A percentile compares a stretch with the other conserved stretches of the same genome.
Conservation (phyloP, 2,113 vertebrate species). For the Psophia crepitans region DNA sequence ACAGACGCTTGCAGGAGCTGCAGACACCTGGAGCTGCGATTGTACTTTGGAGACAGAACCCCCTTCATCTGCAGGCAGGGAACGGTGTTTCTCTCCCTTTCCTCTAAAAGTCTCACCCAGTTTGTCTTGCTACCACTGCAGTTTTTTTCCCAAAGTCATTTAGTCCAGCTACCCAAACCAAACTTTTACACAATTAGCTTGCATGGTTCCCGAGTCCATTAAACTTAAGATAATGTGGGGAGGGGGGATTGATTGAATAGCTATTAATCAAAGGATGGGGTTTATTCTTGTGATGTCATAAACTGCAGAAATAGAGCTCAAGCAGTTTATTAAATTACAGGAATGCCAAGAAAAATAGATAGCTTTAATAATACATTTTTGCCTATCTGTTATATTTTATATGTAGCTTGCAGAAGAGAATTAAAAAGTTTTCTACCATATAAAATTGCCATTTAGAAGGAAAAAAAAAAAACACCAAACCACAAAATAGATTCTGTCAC, state of each 20-base stretch:
- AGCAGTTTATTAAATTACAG: slow-evolving; percentile 77
- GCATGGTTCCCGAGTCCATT: not conserved
- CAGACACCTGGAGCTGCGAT: fast-evolving
- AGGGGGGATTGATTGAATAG: slow-evolving; percentile 11
- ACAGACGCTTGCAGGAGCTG: not conserved
- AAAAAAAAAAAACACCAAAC: no score
- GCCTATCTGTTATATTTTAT: slow-evolving; percentile 76
- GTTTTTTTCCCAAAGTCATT: not conserved
- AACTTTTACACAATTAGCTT: not conserved
- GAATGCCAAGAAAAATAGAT: slow-evolving; percentile 76
- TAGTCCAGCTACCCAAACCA: not conserved
- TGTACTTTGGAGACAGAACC: not conserved
- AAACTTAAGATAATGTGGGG: slow-evolving; percentile 4
- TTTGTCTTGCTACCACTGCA: not conserved
- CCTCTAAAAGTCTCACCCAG: not conserved
- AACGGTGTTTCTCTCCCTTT: not conserved
- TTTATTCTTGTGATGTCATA: slow-evolving; percentile 66
- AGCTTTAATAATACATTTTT: slow-evolving; percentile 79
- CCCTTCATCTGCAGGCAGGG: not conserved
- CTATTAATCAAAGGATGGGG: slow-evolving; percentile 69
- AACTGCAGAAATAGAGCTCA: slow-evolving; percentile 63
- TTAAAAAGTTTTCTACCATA: slow-evolving; percentile 65
- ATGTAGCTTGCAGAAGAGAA: slow-evolving; percentile 63
- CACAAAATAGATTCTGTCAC: slow-evolving; percentile 28
- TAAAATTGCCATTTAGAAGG: slow-evolving; percentile 68